Base-by-base conservation (phyloP, 2,888 invertebrate species). In the Drosophila formosana region DNA sequence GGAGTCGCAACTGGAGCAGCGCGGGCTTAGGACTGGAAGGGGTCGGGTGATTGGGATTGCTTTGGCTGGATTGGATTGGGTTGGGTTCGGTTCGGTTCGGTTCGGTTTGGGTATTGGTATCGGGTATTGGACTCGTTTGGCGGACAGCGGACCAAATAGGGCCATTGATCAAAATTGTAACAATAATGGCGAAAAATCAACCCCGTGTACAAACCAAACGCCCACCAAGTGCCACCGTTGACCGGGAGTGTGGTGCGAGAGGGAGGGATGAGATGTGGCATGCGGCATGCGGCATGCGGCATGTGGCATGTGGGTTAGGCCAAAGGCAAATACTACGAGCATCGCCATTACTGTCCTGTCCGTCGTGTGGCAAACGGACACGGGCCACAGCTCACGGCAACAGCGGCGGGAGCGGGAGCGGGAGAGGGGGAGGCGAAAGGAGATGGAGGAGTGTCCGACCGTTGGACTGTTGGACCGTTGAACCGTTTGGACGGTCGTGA, bases 121-220 rank as follows among this genome's bases (percentile, higher is more conserved):
- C 37, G 65, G 61, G 51, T 69, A 64, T 66, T 70, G 65, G 78
- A 61, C 67, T 73, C 67, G 63, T 47, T 73, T 66, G 66, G 75
- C 72, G 78, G 78, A 83, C 82, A 82, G 68, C 78, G 55, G 53
- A 52, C 78, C 73, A 84, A 87, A 88, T 84, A 75, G 82, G 89
- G 82, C 87, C 88, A 88, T 88, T 88, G 88, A 88, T 88, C 89
- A 90, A 91, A 90, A 89, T 82, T 90, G 90, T 78, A 80, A 90
- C 90, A 90, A 88, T 90, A 90, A 90, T 91, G 91, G 90, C 91
- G 89, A 88, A 91, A 90, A 90, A 88, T 80, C 90, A 72, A 82
- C 80, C 86, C 85, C 86, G 49, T 61, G 72, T 47, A 61, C 71
- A 60, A 62, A 61, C 41, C 64, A 45, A 72, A 79, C 77, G 69